Conservation (phyloP, 2,797 vertebrate genomes). For the Poecile montanus region DNA sequence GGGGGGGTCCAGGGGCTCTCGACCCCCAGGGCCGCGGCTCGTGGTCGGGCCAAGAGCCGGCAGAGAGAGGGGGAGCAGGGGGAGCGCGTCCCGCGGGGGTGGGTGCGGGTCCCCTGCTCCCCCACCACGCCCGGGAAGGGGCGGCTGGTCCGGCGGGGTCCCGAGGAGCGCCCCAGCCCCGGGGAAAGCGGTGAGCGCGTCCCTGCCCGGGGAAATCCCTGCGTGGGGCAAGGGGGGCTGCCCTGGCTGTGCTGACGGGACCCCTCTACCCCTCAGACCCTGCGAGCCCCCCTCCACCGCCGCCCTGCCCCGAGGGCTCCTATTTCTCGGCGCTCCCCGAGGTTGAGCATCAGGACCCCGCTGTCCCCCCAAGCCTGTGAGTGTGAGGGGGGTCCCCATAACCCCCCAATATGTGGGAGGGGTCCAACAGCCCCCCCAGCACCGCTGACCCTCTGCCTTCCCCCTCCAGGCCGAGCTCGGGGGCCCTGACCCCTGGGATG, state of each 20-base stretch:
- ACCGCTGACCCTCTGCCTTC: rapidly evolving
- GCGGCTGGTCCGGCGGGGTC: background rate
- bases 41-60: background rate
- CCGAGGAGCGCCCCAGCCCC: rapidly evolving
- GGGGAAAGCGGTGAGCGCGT: background rate
- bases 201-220: rapidly evolving
- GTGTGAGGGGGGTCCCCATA: rapidly evolving
- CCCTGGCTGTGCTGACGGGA: background rate
- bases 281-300: rapidly evolving
- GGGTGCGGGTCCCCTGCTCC: rapidly evolving
- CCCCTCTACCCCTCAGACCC: background rate
- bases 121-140: background rate
- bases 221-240: background rate
- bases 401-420: rapidly evolving
- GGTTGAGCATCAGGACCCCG: rapidly evolving
- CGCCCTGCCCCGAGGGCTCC: rapidly evolving
- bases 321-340: background rate
- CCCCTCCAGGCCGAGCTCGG: slow-evolving; percentile 53
- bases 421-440: rapidly evolving
- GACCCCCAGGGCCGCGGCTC: background rate
- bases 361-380: background rate
- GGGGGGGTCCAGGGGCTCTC: background rate
- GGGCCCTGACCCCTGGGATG: slow-evolving; percentile 47
- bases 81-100: rapidly evolving
- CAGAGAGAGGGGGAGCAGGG: background rate